Percentiles rank a stretch among this genome's conserved stretches.
These are phyloP conservation scores for Heliconius hermathena DNA, from an alignment of 1,140 invertebrate genomes.

Conservation along the genomic window DNA sequence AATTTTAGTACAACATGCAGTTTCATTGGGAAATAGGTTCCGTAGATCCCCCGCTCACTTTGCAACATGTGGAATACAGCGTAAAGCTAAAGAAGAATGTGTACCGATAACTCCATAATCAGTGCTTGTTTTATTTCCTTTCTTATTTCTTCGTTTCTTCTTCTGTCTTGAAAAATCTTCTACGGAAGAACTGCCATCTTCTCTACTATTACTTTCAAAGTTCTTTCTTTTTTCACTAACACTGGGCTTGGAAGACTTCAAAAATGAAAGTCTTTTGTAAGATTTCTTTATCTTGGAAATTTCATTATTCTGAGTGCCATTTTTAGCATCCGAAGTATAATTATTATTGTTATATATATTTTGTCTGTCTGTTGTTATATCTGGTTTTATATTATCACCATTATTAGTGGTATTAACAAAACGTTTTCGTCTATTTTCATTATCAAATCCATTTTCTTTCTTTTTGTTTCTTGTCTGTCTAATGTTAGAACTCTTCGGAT, in stretches of 20 bases:
- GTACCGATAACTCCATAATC: not conserved
- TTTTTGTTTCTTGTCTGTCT: constrained; percentile 25
- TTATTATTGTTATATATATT: not conserved
- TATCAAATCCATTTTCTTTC: not conserved
- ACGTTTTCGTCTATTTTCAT: constrained; percentile 43
- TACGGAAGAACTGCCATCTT: not conserved
- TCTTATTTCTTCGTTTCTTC: not conserved
- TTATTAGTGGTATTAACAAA: constrained; percentile 49
- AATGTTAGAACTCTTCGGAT: constrained; percentile 25
- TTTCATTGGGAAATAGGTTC: too few species aligned
- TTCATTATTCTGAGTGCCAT: not conserved
- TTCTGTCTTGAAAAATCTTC: not conserved
- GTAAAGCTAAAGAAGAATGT: too few species aligned
- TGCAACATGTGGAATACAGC: too few species aligned
- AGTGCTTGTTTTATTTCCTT: not conserved
- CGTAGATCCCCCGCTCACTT: too few species aligned
- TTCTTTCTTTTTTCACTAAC: not conserved
- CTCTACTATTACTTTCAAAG: not conserved
- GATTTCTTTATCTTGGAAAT: not conserved
- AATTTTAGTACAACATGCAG: too few species aligned
- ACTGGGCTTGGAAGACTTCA: not conserved
- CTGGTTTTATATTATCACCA: not conserved
- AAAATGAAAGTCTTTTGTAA: not conserved
- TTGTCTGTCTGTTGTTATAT: not conserved
- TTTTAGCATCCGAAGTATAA: not conserved